Evolutionary conservation across 64 coral and sea anemone genomes (phyloP), one percentile per base, ranked within the genome.

Genomic region (Platygyra sinensis): DNA sequence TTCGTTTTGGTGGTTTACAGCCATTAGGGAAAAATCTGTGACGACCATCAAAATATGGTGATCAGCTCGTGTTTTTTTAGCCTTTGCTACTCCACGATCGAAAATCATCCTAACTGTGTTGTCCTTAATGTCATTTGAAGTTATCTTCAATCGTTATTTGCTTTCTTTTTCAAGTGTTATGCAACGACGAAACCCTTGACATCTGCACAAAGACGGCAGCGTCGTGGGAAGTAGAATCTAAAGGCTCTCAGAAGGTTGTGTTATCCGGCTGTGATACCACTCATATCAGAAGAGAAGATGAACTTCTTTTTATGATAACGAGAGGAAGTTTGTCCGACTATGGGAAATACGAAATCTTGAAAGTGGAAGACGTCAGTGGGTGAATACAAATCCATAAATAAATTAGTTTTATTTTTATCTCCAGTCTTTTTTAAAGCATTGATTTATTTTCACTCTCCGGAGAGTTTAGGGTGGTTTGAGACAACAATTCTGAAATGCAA

Each of bases 261-360:
- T 57, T 79, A 30, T 25, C 63, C n/a, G 46, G 32, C 46, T 91
- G 89, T 49, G 62, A 91, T 51, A 8, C 79, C 19, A 24, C 18
- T 46, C 30, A 82, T 18, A 59, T 91, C 6, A 17, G 24, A 65
- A 28, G 24, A n/a, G 76, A 28, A 83, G 30, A 29, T 32, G 89
- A 91, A 75, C 28, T 91, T 22, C 33, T 91, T 30, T 73, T 91
- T 62, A 82, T 91, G 22, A 77, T 82, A 7, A 82, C 61, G 30
- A 79, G 67, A 73, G 78, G 78, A 25, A 62, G 5, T 60, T 24
- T 30, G 25, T 27, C 8, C 22, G 39, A 83, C 49, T 83, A 83
- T 83, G 89, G 89, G 2, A 83, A 91, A 75, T 83, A 91, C 79
- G 62, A 91, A 24, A 83, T 83, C 29, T 72, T 83, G n/a, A 91